These are phyloP conservation scores for Drosophila meridionalis DNA, from an alignment of 2,888 invertebrate genomes.

Conservation along the genomic window DNA sequence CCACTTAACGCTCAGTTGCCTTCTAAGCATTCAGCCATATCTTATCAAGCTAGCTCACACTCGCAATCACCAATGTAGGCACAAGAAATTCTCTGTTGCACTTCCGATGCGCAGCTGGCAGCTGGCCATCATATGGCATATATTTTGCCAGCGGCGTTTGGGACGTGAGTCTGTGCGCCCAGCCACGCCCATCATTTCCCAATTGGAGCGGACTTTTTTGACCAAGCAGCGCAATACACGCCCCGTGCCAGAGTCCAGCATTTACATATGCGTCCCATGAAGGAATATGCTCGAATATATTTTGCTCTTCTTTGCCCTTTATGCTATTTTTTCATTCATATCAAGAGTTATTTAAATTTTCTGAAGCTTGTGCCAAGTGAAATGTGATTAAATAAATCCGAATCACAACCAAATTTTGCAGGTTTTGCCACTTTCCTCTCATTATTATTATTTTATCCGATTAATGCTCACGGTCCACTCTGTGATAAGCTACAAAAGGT, in stretches of 20 bases:
- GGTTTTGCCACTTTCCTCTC: too few relatives aligned
- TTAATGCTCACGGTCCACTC: neutral
- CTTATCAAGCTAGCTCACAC: neutral
- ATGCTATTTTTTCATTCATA: neutral
- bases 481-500: neutral
- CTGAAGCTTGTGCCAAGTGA: neutral
- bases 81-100: neutral
- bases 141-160: neutral
- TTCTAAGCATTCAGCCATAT: neutral
- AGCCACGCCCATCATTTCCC: neutral
- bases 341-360: neutral
- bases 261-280: neutral
- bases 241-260: neutral
- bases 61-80: too few relatives aligned
- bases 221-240: neutral
- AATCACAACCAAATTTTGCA: neutral
- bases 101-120: neutral
- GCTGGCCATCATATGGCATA: neutral
- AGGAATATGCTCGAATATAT: too few relatives aligned
- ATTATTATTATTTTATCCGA: neutral
- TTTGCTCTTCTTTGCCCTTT: too few relatives aligned
- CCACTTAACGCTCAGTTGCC: neutral
- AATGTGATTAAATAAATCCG: neutral
- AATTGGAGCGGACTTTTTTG: neutral
- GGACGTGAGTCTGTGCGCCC: neutral